Conservation (phyloP, 2,888 invertebrate species). For the Meiosimyza decipiens region DNA sequence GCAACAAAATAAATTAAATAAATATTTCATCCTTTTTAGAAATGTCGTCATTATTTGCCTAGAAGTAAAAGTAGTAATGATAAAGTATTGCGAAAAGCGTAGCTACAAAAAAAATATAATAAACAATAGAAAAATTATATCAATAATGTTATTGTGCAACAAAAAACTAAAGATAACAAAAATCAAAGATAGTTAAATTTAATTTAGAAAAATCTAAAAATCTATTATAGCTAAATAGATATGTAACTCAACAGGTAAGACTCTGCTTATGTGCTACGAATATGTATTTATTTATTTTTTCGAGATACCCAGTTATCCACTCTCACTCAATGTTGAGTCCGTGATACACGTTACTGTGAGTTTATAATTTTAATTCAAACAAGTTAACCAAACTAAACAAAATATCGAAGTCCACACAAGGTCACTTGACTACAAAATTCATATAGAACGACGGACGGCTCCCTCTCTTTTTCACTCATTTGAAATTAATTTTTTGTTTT, state of each 20-base stretch:
- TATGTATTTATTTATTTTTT: background rate
- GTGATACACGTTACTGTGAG: background rate
- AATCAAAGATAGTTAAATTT: background rate
- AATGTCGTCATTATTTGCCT: too few relatives aligned
- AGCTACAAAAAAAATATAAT: too few relatives aligned
- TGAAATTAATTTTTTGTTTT: constrained; percentile 5
- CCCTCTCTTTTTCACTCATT: background rate
- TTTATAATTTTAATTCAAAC: background rate
- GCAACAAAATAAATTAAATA: too few relatives aligned
- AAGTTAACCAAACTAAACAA: constrained; percentile 13
- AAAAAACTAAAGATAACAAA: too few relatives aligned
- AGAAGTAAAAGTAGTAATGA: too few relatives aligned
- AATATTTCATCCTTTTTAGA: too few relatives aligned
- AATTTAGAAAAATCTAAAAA: too few relatives aligned
- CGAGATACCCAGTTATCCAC: background rate
- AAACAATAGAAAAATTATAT: too few relatives aligned
- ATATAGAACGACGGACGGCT: background rate
- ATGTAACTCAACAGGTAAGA: constrained; percentile 7
- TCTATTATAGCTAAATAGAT: too few relatives aligned
- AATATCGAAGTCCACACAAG: constrained; percentile 30
- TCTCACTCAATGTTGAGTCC: background rate
- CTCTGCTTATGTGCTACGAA: background rate
- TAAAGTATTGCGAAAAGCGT: too few relatives aligned
- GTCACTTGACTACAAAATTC: constrained; percentile 23
- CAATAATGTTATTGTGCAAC: too few relatives aligned